Evolutionary conservation across 2,888 invertebrate species (phyloP).

Genomic region (Epirrhoe tristata): DNA sequence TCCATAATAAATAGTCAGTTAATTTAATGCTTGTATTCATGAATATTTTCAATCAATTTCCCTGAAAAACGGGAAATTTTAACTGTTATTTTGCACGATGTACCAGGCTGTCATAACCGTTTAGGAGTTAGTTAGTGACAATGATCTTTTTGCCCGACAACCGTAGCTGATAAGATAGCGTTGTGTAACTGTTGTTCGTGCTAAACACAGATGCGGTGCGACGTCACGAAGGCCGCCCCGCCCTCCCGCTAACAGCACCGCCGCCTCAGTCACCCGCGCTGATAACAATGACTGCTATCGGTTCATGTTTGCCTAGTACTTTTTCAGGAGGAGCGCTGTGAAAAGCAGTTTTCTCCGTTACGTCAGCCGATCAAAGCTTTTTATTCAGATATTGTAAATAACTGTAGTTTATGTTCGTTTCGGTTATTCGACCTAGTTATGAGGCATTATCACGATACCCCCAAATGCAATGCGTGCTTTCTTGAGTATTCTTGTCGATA

Average conservation of each 20-base stretch:
- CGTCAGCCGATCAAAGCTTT: constrained; percentile 44
- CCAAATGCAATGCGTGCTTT: constrained; percentile 40
- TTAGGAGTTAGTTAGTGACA: constrained; percentile 50
- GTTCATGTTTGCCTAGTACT: constrained; percentile 79
- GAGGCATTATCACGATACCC: constrained; percentile 34
- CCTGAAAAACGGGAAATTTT: constrained; percentile 54
- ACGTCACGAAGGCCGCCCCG: constrained; percentile 64
- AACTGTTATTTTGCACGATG: constrained; percentile 58
- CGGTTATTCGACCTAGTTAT: constrained; percentile 40
- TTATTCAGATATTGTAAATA: constrained; percentile 32
- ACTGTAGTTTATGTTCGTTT: constrained; percentile 14
- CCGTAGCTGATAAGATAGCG: constrained; percentile 72
- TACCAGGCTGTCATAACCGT: constrained; percentile 64
- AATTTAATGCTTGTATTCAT: constrained; percentile 4
- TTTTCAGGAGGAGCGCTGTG: constrained; percentile 71
- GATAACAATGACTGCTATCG: constrained; percentile 74
- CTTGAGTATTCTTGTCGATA: constrained; percentile 41
- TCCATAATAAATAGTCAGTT: neutral
- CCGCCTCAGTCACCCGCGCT: constrained; percentile 57
- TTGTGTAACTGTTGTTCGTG: constrained; percentile 59
- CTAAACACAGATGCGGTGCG: constrained; percentile 62
- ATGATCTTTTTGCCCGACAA: constrained; percentile 50
- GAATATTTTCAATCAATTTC: constrained; percentile 28
- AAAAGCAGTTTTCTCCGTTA: constrained; percentile 69
- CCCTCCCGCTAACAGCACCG: constrained; percentile 47